A percentile compares a stretch with the other conserved stretches of the same genome.
phyloP scores from a whole-genome alignment of 2,888 invertebrate species.

The Eilema sororculum region DNA sequence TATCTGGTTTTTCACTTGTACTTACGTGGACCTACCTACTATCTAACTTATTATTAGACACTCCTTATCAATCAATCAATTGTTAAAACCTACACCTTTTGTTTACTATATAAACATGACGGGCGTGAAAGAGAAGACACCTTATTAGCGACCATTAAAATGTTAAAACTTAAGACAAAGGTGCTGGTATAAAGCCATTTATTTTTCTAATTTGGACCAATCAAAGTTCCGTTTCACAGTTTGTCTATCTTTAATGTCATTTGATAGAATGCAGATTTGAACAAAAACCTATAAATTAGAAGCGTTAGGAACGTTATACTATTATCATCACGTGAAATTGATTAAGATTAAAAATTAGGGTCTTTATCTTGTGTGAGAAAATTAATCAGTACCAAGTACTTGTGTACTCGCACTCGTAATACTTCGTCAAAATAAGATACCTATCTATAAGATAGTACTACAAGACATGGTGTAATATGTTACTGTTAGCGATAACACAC shows the following conservation, averaged over 20 bases:
- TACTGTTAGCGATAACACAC: conserved; percentile 33
- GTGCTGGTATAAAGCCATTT: neutral
- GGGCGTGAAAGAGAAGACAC: neutral
- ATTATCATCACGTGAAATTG: conserved; percentile 6
- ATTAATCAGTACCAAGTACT: conserved; percentile 3
- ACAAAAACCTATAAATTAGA: neutral
- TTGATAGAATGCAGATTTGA: neutral
- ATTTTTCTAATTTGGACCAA: neutral
- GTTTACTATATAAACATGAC: neutral
- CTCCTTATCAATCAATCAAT: neutral
- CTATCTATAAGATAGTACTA: conserved; percentile 35
- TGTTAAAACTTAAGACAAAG: neutral
- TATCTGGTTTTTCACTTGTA: neutral
- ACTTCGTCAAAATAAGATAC: conserved; percentile 27
- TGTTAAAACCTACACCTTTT: neutral
- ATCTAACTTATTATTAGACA: neutral
- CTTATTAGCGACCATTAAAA: neutral
- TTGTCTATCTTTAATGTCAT: neutral
- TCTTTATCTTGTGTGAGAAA: conserved; percentile 5
- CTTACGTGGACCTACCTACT: neutral
- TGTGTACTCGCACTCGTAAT: neutral
- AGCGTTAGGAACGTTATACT: neutral
- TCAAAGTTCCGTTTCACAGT: neutral
- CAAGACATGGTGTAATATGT: conserved; percentile 36
- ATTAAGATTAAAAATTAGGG: neutral